These are phyloP conservation scores for Drosophila azteca DNA, from an alignment of 1,140 invertebrate species.

Conservation along the genomic window DNA sequence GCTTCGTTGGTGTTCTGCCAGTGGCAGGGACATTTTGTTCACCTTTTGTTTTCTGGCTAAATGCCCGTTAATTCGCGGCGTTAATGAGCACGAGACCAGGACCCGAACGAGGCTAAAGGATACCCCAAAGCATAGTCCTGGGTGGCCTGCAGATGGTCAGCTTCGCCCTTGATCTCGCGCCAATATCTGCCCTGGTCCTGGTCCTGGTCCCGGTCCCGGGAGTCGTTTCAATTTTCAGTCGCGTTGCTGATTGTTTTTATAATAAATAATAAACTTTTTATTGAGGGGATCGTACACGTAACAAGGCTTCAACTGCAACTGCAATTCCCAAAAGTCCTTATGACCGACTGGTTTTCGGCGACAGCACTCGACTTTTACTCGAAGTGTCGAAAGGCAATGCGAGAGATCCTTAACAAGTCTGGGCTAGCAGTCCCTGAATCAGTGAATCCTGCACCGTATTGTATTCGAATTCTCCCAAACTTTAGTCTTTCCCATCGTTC, in stretches of 20 bases:
- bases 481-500: too few relatives aligned
- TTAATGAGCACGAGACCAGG: constrained; percentile 60
- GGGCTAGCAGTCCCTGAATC: too few relatives aligned
- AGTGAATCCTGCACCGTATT: too few relatives aligned
- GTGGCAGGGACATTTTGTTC: constrained; percentile 18
- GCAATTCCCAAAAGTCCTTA: neutral
- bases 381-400: too few relatives aligned
- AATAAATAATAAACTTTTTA: constrained; percentile 37
- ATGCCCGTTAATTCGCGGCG: constrained; percentile 72
- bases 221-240: constrained; percentile 35
- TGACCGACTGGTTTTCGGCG: too few relatives aligned
- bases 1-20: constrained; percentile 36
- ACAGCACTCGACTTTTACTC: too few relatives aligned
- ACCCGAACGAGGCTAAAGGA: too few relatives aligned
- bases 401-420: too few relatives aligned
- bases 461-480: too few relatives aligned
- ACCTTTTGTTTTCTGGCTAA: constrained; percentile 56
- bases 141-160: constrained; percentile 45
- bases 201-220: too few relatives aligned
- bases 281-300: constrained; percentile 1
- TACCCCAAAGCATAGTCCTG: constrained; percentile 14
- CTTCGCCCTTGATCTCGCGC: neutral
- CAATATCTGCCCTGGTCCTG: neutral
- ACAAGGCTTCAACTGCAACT: neutral
- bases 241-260: constrained; percentile 41